Conservation (phyloP, 92 coral and sea anemone genomes). For the Muricea muricata region DNA sequence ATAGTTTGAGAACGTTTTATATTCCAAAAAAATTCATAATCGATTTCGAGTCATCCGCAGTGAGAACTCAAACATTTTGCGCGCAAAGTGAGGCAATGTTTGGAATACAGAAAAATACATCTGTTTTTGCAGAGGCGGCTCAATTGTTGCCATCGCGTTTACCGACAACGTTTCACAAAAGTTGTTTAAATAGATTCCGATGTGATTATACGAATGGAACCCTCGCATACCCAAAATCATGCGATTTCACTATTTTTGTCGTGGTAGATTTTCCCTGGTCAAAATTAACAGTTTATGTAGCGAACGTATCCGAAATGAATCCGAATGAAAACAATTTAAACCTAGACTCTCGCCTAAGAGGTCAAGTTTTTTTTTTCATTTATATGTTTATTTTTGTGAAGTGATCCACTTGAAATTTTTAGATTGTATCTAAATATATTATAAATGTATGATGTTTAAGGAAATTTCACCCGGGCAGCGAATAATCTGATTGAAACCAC, state of each 20-base stretch:
- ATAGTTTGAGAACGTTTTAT: neutral
- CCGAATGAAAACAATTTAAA: neutral
- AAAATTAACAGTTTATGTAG: neutral
- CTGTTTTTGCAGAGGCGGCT: neutral
- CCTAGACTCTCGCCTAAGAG: neutral
- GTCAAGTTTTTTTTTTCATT: neutral
- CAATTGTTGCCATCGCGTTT: too few relatives aligned
- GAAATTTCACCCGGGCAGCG: too few relatives aligned
- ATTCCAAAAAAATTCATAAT: neutral
- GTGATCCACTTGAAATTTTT: neutral
- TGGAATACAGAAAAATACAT: neutral
- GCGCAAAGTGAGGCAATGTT: neutral
- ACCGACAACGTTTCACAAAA: too few relatives aligned
- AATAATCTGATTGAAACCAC: neutral
- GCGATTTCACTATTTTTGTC: neutral
- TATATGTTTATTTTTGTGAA: neutral
- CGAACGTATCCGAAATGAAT: neutral
- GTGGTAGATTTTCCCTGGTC: neutral
- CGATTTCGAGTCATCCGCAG: neutral
- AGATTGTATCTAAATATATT: too few relatives aligned
- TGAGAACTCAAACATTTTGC: neutral
- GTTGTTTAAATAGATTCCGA: too few relatives aligned
- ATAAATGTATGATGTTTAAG: too few relatives aligned
- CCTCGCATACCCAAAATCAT: neutral
- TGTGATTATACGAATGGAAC: too few relatives aligned